Base-by-base conservation (phyloP, 53 echinoderm and acorn worm genomes). In the Holothuria leucospilota region DNA sequence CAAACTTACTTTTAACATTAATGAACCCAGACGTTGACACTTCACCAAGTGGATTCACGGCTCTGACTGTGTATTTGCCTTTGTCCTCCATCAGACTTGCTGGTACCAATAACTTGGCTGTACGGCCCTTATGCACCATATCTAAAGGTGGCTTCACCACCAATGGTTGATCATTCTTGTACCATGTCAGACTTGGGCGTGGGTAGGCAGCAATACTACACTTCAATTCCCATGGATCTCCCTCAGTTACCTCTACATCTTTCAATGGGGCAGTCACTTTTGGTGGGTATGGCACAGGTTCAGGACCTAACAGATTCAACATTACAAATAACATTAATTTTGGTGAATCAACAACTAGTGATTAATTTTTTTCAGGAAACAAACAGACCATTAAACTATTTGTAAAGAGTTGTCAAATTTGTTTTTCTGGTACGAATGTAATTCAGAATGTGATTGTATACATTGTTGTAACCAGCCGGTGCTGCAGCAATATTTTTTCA, bases 151-250 rank as follows among this genome's bases (percentile, higher is more conserved):
- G 68, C 40, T 83, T 83, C 24, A 83, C 8, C 29, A 71, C 46
- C 52, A 94, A 38, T 0, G 86, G 91, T 63, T 88, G 69, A 30
- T 80, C 91, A 23, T 92, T 86, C 39, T 94, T 90, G 83, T 86
- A 90, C 95, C 95, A 94, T 2, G 90, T 94, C 26, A 92, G 52
- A 1, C 77, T 88, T 11, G 92, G 92, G 51, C 64, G 64, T 13
- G 95, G 92, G 87, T 90, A 64, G 20, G 89, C 92, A 24, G 77
- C 82, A 13, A 94, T 88, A 30, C 75, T 85, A 34, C 92, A 88
- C 53, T 90, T 85, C 13, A 94, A 71, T 62, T 90, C 87, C 62
- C 89, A 82, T 21, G 93, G 93, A 23, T 90, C 84, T 20, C 93
- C 93, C 27, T 90, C 93, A 4, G 83, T 83, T 68, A 93, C 49